These are phyloP conservation scores for Pachyseris speciosa DNA, from an alignment of 64 coral and sea anemone species.

Conservation along the genomic window DNA sequence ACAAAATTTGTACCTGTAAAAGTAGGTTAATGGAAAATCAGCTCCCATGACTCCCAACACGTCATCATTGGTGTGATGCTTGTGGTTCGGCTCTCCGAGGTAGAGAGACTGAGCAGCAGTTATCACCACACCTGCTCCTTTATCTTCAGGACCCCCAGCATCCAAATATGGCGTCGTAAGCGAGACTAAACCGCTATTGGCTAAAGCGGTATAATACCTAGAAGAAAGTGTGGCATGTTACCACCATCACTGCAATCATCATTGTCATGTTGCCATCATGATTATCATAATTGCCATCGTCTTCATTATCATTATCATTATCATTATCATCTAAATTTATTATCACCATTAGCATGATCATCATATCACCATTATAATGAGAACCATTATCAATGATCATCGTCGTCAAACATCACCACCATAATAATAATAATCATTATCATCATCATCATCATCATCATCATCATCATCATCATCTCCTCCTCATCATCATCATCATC, in stretches of 20 bases:
- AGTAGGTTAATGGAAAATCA: conserved; percentile 49
- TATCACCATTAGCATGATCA: too few species aligned
- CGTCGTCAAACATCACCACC: background rate
- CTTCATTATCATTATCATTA: too few species aligned
- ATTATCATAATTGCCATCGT: too few species aligned
- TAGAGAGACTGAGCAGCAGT: background rate
- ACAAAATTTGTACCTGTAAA: conserved; percentile 67
- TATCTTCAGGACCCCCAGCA: background rate
- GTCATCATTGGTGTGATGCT: conserved; percentile 30
- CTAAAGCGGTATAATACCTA: conserved; percentile 32
- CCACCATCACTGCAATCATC: too few species aligned
- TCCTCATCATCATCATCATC: background rate
- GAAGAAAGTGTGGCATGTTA: background rate
- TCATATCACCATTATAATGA: too few species aligned
- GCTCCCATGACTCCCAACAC: conserved; percentile 58
- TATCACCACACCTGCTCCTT: conserved; percentile 45
- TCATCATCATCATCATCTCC: background rate
- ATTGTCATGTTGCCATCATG: too few species aligned
- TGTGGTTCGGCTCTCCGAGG: background rate
- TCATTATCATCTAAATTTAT: too few species aligned
- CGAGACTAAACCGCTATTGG: background rate
- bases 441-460: background rate
- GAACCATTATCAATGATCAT: too few species aligned
- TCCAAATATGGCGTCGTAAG: conserved; percentile 45
- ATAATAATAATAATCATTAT: background rate